Evolutionary conservation across 2,113 vertebrate genomes (phyloP), one percentile per base, ranked within the genome.

Genomic region (Apodemus speciosus): DNA sequence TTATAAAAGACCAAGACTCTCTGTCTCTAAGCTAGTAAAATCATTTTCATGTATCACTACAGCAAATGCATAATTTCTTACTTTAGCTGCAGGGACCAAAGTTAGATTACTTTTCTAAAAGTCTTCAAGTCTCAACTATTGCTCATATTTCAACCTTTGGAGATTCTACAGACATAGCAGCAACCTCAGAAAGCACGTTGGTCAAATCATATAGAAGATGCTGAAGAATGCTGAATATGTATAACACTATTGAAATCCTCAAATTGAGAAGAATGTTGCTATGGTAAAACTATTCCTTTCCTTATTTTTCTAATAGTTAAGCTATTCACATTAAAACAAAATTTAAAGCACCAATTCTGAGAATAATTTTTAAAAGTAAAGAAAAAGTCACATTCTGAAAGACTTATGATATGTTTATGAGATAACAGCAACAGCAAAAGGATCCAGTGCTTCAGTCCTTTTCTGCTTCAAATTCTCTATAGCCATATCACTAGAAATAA

Each of bases 31-130:
- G 8, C 75, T 87, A 85, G 49, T 66, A 88, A 91, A 83, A 87
- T 2, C 87, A 68, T 15, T 92, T 64, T 90, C 30, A 95, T 87
- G 68, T 95, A 94, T 79, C 89, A 69, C 68, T 80, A 87, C 20
- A 30, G 38, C 76, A 53, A 93, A 86, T 58, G 49, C 73, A 80
- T 18, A 71, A 75, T 84, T 91, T 89, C 53, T 91, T 77, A 46
- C 71, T 72, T 81, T 40, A 91, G 40, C 38, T 73, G 62, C 84
- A 68, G 87, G 53, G 11, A 56, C n/a, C 56, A 71, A 91, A 68
- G 32, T 77, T 38, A 73, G 80, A 79, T 51, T 51, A 58, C 49
- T 76, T 95, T 85, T 40, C 85, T 77, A 94, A 93, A 92, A 10
- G 1, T 43, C 85, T 95, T 66, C 46, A 88, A 51, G 35, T 62